Base-by-base conservation (phyloP, 2,797 vertebrate genomes). In the Notolepis coatsorum region DNA sequence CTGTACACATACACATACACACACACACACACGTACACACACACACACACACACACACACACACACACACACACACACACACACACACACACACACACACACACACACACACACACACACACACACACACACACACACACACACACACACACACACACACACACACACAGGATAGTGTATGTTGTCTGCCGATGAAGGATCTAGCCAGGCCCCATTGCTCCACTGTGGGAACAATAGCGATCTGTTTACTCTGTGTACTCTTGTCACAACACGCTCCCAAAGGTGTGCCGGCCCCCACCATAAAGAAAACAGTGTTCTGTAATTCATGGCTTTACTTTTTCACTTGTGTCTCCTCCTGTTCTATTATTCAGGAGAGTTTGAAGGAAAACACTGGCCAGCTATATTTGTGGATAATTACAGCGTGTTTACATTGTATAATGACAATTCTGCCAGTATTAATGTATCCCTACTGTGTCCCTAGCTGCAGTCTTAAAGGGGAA, bases 191-290 rank as follows among this genome's bases (percentile, higher is more conserved):
- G 76, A 84, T 85, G 63, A 81, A 62, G 73, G 62, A 73, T 73
- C 79, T 50, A 82, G 78, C 61, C 55, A 46, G 31, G 46, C 62
- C 65, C 35, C 54, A 56, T 52, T 72, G 64, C 61, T 68, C 42
- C 75, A 63, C 65, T 47, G 28, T 39, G 21, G 67, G 57, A 38
- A 67, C 60, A 74, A 18, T 65, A 52, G 61, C 45, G 61, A 68
- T 80, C 75, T 80, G 68, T 88, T 81, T 78, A 69, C 76, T 85
- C 59, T 68, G 57, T 71, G 84, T 78, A 69, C 61, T 68, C 53
- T n/a, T 68, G 49, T 72, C 65, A 71, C 56, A 70, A 61, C 56
- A 80, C 47, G 61, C 66, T 84, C 69, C 77, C 72, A 61, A 39
- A 79, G 73, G 66, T 77, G 55, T 67, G 7, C 42, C 35, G 47